phyloP scores from a whole-genome alignment of 2,888 invertebrate genomes.

The Brassicogethes aeneus region DNA sequence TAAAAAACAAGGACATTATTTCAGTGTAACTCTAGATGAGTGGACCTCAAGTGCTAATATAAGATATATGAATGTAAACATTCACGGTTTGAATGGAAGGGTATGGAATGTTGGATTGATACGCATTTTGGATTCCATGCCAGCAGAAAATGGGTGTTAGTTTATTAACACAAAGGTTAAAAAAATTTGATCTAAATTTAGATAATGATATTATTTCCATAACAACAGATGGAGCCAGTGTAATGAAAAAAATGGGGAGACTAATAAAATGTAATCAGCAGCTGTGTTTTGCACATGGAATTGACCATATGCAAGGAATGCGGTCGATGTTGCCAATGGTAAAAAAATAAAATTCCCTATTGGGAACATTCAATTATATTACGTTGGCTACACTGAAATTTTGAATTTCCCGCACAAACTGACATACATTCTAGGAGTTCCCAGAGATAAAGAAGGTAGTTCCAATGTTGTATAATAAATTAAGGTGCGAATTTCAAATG shows the following conservation, averaged over 20 bases:
- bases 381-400: no score
- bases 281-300: constrained; percentile 18
- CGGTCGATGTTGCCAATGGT: no score
- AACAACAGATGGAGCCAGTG: constrained; percentile 12
- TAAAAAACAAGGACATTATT: not conserved
- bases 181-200: constrained; percentile 6
- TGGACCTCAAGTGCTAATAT: constrained; percentile 9
- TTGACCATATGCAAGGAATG: no score
- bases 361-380: no score
- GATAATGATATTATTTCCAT: constrained; percentile 7
- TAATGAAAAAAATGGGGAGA: constrained; percentile 17
- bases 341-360: no score
- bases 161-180: constrained; percentile 5
- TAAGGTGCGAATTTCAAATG: no score
- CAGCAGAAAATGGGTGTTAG: constrained; percentile 3
- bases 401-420: no score
- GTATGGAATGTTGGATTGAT: constrained; percentile 9
- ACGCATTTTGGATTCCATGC: constrained; percentile 8
- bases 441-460: no score
- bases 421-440: no score
- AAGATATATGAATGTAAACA: constrained; percentile 11
- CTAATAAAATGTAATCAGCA: constrained; percentile 13
- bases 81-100: constrained; percentile 6
- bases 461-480: no score
- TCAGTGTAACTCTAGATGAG: constrained; percentile 8